Evolutionary conservation across 2,888 invertebrate genomes (phyloP), one percentile per base, ranked within the genome.

Genomic region (Acanthosepion pharaonis): DNA sequence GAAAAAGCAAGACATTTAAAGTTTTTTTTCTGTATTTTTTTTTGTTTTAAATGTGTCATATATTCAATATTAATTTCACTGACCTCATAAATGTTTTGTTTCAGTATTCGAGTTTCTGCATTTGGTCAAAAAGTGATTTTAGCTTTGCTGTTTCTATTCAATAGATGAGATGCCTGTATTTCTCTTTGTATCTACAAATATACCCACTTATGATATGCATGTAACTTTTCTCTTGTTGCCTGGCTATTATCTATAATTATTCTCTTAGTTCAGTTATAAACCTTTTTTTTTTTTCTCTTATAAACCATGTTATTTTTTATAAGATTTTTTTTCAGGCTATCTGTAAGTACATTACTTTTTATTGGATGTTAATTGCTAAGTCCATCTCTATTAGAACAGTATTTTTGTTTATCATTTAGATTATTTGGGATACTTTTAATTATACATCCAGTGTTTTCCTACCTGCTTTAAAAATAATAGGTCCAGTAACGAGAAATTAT

Each of bases 131-230:
- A 91, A 92, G 49, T 23, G 49, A 59, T 64, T 55, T 92, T 94
- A 78, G 92, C 64, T 94, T 93, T 48, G 94, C 28, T 91, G 94
- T 78, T 92, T 59, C 28, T 92, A 94, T 91, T 94, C 92, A 93
- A 25, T 53, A n/a, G 78, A 33, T 64, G 51, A n/a, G 78, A 33
- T 64, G 51, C 94, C 28, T 94, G 55, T 94, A 23, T 28, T 51
- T 49, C 49, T 94, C 18, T 51, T 55, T 91, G 48, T 91, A 91
- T 94, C 59, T n/a, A 42, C 23, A 78, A 78, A 78, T 11, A 78
- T n/a, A 25, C 20, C 11, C 33, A 33, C 11, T 78, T n/a, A 78
- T 33, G 18, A 78, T n/a, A 78, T 78, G 78, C 78, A 78, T 78
- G 78, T 78, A 33, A 78, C 78, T 33, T 33, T 33, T n/a, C n/a